Percentiles rank a stretch among this genome's conserved stretches.
Conservation (phyloP, 1,140 invertebrate species). For the Drosophila nigromelanica region DNA sequence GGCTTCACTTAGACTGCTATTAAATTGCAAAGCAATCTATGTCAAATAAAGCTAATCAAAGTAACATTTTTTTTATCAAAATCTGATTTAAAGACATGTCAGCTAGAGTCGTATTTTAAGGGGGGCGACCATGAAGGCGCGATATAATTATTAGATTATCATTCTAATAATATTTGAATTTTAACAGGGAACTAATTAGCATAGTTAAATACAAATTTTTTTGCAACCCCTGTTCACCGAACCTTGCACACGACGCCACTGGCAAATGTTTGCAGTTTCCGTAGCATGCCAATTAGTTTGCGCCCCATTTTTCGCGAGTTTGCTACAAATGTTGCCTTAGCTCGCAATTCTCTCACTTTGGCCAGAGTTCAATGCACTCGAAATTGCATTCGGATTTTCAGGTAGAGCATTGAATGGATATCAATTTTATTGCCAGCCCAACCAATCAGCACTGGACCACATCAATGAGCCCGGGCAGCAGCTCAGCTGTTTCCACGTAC, state of each 20-base stretch:
- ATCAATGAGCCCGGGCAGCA: background rate
- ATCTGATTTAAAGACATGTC: no score
- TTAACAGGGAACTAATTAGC: no score
- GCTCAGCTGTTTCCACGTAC: conserved; percentile 22
- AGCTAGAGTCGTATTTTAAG: no score
- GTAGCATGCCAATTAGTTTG: conserved; percentile 58
- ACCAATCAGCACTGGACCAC: conserved; percentile 32
- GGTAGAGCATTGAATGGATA: conserved; percentile 33
- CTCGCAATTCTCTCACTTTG: conserved; percentile 10
- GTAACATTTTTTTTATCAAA: no score
- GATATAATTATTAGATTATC: no score
- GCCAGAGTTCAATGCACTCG: conserved; percentile 36
- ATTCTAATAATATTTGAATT: no score
- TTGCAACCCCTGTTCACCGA: background rate
- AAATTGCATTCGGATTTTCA: conserved; percentile 13
- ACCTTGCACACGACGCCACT: conserved; percentile 11
- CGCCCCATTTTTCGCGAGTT: conserved; percentile 49
- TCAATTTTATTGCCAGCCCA: conserved; percentile 25
- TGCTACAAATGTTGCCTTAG: conserved; percentile 36
- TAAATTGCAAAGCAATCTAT: no score
- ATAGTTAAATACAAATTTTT: no score
- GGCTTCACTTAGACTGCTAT: no score
- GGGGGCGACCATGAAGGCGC: no score
- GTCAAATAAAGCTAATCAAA: no score
- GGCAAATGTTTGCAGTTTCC: conserved; percentile 18